Conservation (phyloP, 2,113 vertebrate species). For the Trochalopteron elliotii region DNA sequence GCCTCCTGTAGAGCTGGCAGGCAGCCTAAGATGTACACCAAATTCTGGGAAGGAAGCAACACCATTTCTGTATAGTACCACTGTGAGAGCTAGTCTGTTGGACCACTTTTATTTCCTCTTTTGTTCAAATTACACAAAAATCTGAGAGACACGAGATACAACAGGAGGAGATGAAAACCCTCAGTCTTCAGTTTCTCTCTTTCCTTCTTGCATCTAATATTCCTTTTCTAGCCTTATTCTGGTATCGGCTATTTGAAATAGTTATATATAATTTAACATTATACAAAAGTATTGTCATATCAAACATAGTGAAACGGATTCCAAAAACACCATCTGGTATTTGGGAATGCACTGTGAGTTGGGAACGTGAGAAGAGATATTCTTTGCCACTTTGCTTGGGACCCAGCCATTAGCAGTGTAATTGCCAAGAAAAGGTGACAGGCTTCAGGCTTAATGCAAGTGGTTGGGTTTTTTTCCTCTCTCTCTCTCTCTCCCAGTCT, state of each 20-base stretch:
- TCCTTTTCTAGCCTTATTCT: conserved; percentile 75
- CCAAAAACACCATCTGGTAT: conserved; percentile 98
- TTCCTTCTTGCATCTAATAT: conserved; percentile 76
- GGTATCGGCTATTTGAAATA: conserved; percentile 79
- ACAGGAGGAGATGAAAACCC: conserved; percentile 60
- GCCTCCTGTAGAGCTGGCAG: conserved; percentile 61
- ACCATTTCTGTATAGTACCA: conserved; percentile 37
- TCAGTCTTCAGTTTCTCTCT: conserved; percentile 70
- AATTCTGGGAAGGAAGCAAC: conserved; percentile 64
- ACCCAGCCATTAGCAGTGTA: conserved; percentile 87
- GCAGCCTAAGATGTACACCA: conserved; percentile 47
- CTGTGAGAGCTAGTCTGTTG: conserved; percentile 10
- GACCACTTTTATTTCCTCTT: conserved; percentile 60
- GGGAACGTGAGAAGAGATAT: conserved; percentile 89
- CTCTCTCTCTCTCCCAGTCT: conserved; percentile 36
- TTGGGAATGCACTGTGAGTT: conserved; percentile 85
- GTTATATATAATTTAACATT: conserved; percentile 89
- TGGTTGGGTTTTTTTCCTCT: conserved; percentile 17
- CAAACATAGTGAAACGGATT: conserved; percentile 90
- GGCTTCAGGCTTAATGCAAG: conserved; percentile 84
- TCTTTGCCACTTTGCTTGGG: conserved; percentile 91
- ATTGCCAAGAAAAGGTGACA: conserved; percentile 96
- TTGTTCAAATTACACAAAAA: conserved; percentile 73
- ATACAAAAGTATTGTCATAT: conserved; percentile 89
- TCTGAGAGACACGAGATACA: conserved; percentile 63